Evolutionary conservation across 1,140 invertebrate species (phyloP), one percentile per base, ranked within the genome.

Genomic region (Pissodes strobi): DNA sequence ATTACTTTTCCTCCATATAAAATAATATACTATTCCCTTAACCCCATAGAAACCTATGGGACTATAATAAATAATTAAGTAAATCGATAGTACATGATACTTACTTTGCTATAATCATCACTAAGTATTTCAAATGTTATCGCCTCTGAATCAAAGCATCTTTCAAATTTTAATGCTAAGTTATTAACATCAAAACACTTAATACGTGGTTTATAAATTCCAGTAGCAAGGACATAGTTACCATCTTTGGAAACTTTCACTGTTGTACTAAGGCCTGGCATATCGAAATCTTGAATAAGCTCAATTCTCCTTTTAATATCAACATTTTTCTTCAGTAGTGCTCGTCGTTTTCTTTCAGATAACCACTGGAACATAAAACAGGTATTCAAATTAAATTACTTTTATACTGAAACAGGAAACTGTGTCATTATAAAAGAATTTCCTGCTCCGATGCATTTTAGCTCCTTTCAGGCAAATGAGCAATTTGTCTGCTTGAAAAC

Each of bases 251-350:
- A 93, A 43, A 95, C 83, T 77, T 86, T 84, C 38, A 99, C 85
- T 37, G 86, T 87, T 34, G 88, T 91, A 74, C 94, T 97, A 1
- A 99, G 83, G 62, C 87, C 93, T 55, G 97, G 97, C 97, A 99
- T 99, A 69, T 97, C 93, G 86, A 99, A 99, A 77, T 99, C 97
- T 81, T 99, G 97, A 72, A 99, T 94, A 13, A 99, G 84, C 79
- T 99, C 93, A 67, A 99, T 97, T 74, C 94, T 82, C 69, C 89
- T 85, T 66, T 93, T 84, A 30, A 97, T 84, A 76, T 96, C 94
- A 46, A 92, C 87, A 89, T 97, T 91, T 79, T 95, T 95, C 71
- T 95, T 94, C 45, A 94, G 82, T 64, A 98, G 79, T 10, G 86
- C 85, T 70, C 94, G 83, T 76, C 90, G 88, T 80, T 96, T 95